Conservation (phyloP, 2,888 invertebrate species). For the Synergus gifuensis region DNA sequence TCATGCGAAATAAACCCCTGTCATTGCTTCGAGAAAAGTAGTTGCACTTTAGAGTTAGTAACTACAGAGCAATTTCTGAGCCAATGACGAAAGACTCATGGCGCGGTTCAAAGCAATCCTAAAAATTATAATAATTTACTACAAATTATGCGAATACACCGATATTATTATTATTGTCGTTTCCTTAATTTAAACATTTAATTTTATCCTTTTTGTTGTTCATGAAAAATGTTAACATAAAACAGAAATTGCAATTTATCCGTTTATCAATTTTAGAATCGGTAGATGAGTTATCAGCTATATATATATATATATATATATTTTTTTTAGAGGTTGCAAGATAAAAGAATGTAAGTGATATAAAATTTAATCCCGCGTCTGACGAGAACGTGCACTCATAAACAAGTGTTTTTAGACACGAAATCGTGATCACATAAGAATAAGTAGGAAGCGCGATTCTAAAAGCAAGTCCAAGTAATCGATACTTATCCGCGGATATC, state of each 20-base stretch:
- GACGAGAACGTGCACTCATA: conserved; percentile 27
- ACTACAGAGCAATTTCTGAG: conserved; percentile 22
- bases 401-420: conserved; percentile 41
- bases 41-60: conserved; percentile 19
- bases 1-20: conserved; percentile 33
- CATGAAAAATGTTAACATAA: neutral
- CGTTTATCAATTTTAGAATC: too few relatives aligned
- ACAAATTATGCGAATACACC: neutral
- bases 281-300: too few relatives aligned
- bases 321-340: neutral
- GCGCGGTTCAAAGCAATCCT: neutral
- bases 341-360: neutral
- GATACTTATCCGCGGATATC: conserved; percentile 36
- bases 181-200: neutral
- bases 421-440: conserved; percentile 38
- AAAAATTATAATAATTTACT: conserved; percentile 19
- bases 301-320: too few relatives aligned
- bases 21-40: conserved; percentile 10
- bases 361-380: neutral
- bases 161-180: conserved; percentile 4
- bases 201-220: neutral
- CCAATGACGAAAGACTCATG: conserved; percentile 11
- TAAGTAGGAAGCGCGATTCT: conserved; percentile 12
- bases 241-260: too few relatives aligned
- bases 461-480: conserved; percentile 21